Evolutionary conservation across 23 tunicate species (phyloP), one percentile per base, ranked within the genome.

Genomic region (Pegea sp.): DNA sequence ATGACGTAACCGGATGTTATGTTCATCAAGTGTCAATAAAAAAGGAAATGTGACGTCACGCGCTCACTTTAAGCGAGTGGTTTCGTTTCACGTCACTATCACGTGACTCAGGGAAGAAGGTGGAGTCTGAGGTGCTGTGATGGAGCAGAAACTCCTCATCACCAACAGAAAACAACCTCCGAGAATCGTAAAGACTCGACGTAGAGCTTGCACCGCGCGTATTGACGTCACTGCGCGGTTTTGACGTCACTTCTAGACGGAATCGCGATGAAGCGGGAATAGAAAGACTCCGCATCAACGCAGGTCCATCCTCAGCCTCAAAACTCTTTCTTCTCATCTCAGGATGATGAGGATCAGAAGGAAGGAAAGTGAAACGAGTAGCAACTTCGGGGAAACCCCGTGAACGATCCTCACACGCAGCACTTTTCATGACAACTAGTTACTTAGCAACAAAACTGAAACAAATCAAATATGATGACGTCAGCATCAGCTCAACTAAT

Each of bases 11-110:
- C 22, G 19, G 21, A 20, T 0, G 56, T n/a, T 24, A n/a, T n/a
- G 56, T 52, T 13, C 24, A n/a, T 52, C 13, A 0, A 52, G 1
- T n/a, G 56, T n/a, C 22, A 52, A 1, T 22, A 19, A 52, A 20
- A n/a, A 52, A 13, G 21, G 16, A 38, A 38, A 38, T 38, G 16
- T 38, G 46, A 38, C 46, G 46, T 13, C 0, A 13, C 24, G 56
- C 21, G 13, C 18, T 56, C 42, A 77, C 90, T 62, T 69, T 77
- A 3, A 77, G 46, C 19, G 90, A 77, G 19, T 77, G 90, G 33
- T 77, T 77, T 22, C 90, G 62, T 31, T 77, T 77, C 13, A 57
- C 68, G 11, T 77, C 76, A 29, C 34, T 53, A 25, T 25, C 33
- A 22, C 20, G 20, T 28, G 63, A 28, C 22, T 33, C 16, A 27